Evolutionary conservation across 2,113 vertebrate species (phyloP).

Genomic region (Physeter macrocephalus): DNA sequence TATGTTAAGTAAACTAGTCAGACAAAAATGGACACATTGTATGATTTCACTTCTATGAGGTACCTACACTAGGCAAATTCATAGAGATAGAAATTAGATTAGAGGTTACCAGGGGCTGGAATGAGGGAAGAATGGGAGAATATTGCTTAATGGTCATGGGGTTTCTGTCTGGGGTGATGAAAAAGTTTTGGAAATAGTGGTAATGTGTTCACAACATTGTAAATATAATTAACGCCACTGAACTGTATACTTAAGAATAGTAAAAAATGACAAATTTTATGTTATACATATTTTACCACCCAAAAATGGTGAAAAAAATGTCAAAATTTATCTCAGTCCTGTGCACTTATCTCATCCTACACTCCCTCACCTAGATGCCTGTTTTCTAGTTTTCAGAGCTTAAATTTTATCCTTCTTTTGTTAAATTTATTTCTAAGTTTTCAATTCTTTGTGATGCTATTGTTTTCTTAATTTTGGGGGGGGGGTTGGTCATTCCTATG

Average conservation of each 20-base stretch:
- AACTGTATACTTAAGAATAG: not conserved
- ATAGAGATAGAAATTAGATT: not conserved
- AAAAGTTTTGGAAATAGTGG: not conserved
- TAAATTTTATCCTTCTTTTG: not conserved
- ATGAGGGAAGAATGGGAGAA: not conserved
- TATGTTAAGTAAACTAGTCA: not conserved
- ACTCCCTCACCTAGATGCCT: not conserved
- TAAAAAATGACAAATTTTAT: not conserved
- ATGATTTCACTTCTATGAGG: not conserved
- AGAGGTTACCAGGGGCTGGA: not conserved
- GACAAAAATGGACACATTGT: not conserved
- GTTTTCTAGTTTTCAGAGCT: not conserved
- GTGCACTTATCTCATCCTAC: not conserved
- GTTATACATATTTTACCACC: not conserved
- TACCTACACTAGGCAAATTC: not conserved
- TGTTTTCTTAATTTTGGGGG: not conserved
- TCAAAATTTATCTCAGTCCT: not conserved
- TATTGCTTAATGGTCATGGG: not conserved
- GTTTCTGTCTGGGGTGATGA: not conserved
- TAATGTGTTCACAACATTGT: not conserved
- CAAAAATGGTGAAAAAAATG: not conserved
- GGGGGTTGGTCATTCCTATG: not conserved
- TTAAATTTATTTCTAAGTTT: not conserved
- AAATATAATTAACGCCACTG: not conserved
- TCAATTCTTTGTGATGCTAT: not conserved